These are phyloP conservation scores for Berghia stephanieae DNA, from an alignment of 1,140 invertebrate species.

Conservation along the genomic window DNA sequence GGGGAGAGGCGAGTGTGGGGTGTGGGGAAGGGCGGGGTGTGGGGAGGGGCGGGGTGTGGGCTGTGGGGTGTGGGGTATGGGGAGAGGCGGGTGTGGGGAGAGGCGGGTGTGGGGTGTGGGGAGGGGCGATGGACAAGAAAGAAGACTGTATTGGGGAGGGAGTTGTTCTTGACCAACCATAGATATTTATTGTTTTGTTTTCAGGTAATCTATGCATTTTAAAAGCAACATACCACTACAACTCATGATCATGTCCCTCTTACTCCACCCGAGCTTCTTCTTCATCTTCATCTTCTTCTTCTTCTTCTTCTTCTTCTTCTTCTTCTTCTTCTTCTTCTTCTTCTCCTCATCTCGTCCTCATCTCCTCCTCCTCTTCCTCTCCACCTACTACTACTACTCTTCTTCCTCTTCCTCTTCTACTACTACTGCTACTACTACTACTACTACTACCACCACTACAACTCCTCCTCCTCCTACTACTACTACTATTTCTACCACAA, in stretches of 20 bases:
- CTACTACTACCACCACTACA: background rate
- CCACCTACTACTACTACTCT: background rate
- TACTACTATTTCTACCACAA: background rate
- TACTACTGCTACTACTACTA: background rate
- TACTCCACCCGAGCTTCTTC: background rate
- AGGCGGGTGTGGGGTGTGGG: conserved; percentile 49
- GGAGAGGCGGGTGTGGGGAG: background rate
- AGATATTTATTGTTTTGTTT: too few species aligned
- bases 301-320: background rate
- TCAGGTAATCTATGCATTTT: too few species aligned
- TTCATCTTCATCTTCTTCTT: background rate
- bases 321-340: background rate
- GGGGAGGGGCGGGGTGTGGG: too few species aligned
- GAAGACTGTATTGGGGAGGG: too few species aligned
- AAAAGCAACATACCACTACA: conserved; percentile 56
- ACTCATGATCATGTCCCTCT: conserved; percentile 77
- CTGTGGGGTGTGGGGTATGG: too few species aligned
- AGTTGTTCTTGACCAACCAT: too few species aligned
- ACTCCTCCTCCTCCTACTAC: background rate
- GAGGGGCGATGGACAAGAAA: too few species aligned
- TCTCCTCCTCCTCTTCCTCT: background rate
- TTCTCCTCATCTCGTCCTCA: background rate
- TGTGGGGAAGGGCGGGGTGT: too few species aligned
- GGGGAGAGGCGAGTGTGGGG: too few species aligned
- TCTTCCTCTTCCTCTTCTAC: background rate